Percentiles rank a stretch among this genome's conserved stretches.
Conservation (phyloP, 2,113 vertebrate genomes). For the Oenanthe melanoleuca region DNA sequence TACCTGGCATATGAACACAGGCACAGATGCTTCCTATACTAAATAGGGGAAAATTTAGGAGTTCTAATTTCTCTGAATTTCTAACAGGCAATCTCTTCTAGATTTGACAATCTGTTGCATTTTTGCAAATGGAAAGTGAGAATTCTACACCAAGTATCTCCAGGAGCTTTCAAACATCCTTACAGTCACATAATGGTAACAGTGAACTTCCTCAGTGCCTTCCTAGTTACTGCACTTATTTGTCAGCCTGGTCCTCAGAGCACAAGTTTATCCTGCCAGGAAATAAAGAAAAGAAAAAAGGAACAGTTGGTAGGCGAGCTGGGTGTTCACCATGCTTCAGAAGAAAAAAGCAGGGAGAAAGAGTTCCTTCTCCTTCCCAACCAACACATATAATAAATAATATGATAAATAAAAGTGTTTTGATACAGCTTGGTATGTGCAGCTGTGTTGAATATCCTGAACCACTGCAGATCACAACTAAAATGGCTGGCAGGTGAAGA, state of each 20-base stretch:
- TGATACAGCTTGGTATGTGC: not conserved
- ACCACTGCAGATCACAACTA: not conserved
- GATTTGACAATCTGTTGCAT: not conserved
- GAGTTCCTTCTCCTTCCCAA: not conserved
- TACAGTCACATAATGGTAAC: not conserved
- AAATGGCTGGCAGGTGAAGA: not conserved
- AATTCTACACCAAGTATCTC: not conserved
- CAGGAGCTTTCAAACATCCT: not conserved
- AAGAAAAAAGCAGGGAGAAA: not conserved
- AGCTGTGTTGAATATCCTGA: not conserved
- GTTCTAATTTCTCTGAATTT: not conserved
- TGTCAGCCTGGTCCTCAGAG: not conserved
- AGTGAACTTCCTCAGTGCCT: not conserved
- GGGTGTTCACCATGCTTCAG: not conserved
- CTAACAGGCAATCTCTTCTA: not conserved
- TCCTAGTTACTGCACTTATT: not conserved
- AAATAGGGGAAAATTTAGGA: not conserved
- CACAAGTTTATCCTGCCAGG: not conserved
- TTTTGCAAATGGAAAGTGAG: not conserved
- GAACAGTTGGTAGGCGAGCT: not conserved
- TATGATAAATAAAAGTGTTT: not conserved
- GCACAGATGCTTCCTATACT: not conserved
- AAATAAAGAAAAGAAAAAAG: not conserved
- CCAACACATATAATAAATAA: not conserved
- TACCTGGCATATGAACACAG: not conserved